Base-by-base conservation (phyloP, 2,888 invertebrate species). In the Eulithis testata region DNA sequence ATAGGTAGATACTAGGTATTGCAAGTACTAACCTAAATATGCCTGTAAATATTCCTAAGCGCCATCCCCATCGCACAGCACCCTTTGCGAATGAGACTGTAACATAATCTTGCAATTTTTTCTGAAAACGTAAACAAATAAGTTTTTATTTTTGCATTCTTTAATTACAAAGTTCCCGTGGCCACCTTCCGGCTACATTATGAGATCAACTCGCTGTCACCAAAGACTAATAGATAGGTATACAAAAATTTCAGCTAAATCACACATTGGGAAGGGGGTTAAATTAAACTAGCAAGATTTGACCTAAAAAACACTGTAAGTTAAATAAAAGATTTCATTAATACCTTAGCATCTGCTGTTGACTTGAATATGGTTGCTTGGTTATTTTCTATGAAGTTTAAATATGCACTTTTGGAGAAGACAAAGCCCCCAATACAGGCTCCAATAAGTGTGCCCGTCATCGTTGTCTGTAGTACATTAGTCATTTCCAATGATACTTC, bases 321-420 rank as follows among this genome's bases (percentile, higher is more conserved):
- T 21, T 21, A 21, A 21, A 21, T 21, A 21, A 21, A 21, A 21
- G 21, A 1, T 31, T 31, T 31, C 31, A 40, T 40, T 40, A 4
- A 21, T 89, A 95, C 96, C 91, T 96, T 96, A 3, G 97, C 97
- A 60, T 96, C 94, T 7, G 94, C 81, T 68, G 95, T 95, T 58
- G 94, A 94, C 57, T 87, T 87, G 82, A 95, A 97, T 57, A 94
- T 91, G 4, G 96, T 95, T 8, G 96, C 97, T 88, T 96, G 94
- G 86, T 97, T 96, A 70, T 93, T 95, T 81, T 95, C 95, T 83
- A 97, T 94, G 74, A 96, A 97, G 75, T 95, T 91, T 50, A 95
- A 70, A 76, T 96, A 96, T 1, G 95, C 94, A 4, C 81, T 79
- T 73, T 94, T 91, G 11, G 96, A 95, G 72, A 91, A 86, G 3